Base-by-base conservation (phyloP, 2,888 invertebrate genomes). In the Phyto melanocephala region DNA sequence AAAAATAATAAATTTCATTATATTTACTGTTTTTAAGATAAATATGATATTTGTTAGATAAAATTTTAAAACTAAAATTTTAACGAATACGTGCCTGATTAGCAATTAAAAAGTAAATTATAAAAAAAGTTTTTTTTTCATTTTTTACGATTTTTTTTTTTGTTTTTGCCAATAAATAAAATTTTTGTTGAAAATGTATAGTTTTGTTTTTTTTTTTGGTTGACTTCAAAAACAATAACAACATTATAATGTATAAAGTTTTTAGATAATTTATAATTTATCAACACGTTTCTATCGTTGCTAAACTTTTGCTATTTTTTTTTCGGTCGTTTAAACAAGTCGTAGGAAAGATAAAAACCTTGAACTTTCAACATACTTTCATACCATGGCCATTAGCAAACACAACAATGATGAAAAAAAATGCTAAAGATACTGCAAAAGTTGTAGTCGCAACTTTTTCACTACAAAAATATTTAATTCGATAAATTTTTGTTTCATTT, bases 291-390 rank as follows among this genome's bases (percentile, higher is more conserved):
- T 60, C n/a, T 37, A 7, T 33, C 20, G 22, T 17, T 45, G 45
- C 40, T n/a, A n/a, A 5, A 28, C 15, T 15, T 37, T 71, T 33
- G 40, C 20, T 1, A 5, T 40, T 47, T 28, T 42, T 33, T 72
- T 65, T 63, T 42, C n/a, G 20, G n/a, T 52, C n/a, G 1, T 54
- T 75, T 47, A 28, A 58, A 11, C 24, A 52, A 28, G 47, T n/a
- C 24, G 20, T 40, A 37, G 40, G 50, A 52, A 35, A 54, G 47
- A 35, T 42, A 62, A 52, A 50, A 54, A 45, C 82, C 79, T 82
- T 79, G 71, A 82, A 82, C 79, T 76, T 78, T 78, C 50, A 68
- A 62, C 71, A 60, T 35, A 45, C 42, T 68, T 24, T 47, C 45
- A 17, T 40, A 24, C n/a, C n/a, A n/a, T n/a, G n/a, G n/a, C n/a